Conservation (phyloP, 2,797 vertebrate species). For the Rhynchotus rufescens region DNA sequence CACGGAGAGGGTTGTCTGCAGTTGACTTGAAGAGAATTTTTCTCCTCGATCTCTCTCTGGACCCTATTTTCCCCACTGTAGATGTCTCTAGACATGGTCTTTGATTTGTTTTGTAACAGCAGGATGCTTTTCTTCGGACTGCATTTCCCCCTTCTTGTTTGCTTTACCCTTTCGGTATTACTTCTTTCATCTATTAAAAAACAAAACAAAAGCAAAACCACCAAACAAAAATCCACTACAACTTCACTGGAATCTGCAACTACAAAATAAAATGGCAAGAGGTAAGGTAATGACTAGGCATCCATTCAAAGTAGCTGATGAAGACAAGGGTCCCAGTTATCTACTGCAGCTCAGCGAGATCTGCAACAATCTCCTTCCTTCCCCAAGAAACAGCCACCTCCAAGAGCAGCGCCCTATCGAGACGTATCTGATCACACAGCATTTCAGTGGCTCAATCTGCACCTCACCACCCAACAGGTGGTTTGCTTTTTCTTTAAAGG, state of each 20-base stretch:
- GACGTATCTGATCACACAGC: not conserved
- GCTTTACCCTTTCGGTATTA: not conserved
- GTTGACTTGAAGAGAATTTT: not conserved
- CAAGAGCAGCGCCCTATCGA: not conserved
- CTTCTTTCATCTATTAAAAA: not conserved
- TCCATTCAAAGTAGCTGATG: not conserved
- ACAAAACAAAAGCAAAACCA: no score
- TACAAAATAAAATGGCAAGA: not conserved
- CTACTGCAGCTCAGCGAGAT: not conserved
- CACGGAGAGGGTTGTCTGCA: no score
- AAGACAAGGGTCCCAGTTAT: not conserved
- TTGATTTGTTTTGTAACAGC: not conserved
- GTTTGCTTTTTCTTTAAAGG: not conserved
- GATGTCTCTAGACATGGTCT: not conserved
- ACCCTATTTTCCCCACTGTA: not conserved
- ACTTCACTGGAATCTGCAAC: not conserved
- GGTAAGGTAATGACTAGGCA: not conserved
- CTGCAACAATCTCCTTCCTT: not conserved
- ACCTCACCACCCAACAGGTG: not conserved
- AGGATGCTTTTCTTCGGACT: not conserved
- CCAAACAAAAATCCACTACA: not conserved
- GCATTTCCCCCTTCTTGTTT: not conserved
- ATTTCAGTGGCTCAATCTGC: not conserved
- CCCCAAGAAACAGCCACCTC: not conserved
- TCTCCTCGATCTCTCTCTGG: not conserved